Evolutionary conservation across 1,140 invertebrate species (phyloP).

Genomic region (Nephotettix cincticeps): DNA sequence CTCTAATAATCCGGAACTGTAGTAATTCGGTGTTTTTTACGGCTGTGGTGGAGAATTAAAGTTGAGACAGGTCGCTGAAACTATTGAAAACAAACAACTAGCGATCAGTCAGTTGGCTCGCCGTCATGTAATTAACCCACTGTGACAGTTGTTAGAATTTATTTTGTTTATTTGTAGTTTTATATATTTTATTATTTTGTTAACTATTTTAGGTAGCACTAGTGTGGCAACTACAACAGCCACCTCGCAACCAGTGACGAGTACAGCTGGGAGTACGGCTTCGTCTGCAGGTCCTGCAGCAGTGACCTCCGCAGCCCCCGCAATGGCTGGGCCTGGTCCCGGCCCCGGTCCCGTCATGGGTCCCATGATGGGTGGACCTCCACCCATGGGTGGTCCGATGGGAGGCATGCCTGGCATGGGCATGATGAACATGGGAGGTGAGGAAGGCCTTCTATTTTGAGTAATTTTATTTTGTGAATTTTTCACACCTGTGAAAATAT

Average conservation of each 20-base stretch:
- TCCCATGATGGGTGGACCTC: background rate
- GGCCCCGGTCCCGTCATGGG: background rate
- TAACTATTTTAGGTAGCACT: background rate
- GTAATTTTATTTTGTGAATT: too few relatives aligned
- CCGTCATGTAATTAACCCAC: too few relatives aligned
- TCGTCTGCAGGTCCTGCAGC: background rate
- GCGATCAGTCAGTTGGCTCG: too few relatives aligned
- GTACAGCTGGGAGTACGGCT: background rate
- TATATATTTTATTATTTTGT: background rate
- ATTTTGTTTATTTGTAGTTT: too few relatives aligned
- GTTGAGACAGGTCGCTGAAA: too few relatives aligned
- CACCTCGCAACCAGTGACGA: background rate
- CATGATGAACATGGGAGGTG: constrained; percentile 11
- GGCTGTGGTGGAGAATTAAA: too few relatives aligned
- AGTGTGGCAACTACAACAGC: background rate
- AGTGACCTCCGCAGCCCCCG: background rate
- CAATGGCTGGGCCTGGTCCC: background rate
- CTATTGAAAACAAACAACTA: too few relatives aligned
- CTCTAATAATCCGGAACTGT: too few relatives aligned
- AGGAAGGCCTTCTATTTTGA: too few relatives aligned
- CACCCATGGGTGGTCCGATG: background rate
- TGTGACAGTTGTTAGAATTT: too few relatives aligned
- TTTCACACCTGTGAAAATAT: too few relatives aligned
- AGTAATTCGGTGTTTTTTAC: too few relatives aligned
- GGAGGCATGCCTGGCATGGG: background rate